Percentiles rank a stretch among this genome's conserved stretches.
Evolutionary conservation across 2,113 vertebrate genomes (phyloP).

Genomic region (Xiphophorus maculatus): DNA sequence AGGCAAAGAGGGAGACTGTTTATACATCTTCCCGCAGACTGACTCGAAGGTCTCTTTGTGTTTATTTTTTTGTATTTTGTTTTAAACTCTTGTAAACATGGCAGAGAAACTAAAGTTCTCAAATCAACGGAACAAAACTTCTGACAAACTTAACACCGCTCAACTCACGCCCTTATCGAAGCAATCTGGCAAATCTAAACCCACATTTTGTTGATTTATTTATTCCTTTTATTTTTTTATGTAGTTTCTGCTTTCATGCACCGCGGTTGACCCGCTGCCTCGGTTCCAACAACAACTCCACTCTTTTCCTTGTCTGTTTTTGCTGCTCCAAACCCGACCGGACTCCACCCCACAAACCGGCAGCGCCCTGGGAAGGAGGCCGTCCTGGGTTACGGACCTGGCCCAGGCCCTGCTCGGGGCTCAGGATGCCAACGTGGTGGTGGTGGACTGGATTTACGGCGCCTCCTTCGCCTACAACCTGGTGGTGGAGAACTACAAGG

Average conservation of each 20-base stretch:
- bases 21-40: background rate
- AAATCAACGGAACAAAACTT: background rate
- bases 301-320: background rate
- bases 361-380: constrained; percentile 88
- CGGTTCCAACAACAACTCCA: background rate
- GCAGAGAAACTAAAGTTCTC: background rate
- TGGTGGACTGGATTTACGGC: constrained; percentile 90
- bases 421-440: constrained; percentile 84
- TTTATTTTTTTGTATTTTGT: background rate
- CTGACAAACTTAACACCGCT: background rate
- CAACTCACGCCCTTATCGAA: background rate
- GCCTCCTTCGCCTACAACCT: constrained; percentile 87
- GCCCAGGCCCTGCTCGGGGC: constrained; percentile 77
- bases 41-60: background rate
- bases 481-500: constrained; percentile 88
- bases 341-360: background rate
- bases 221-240: background rate
- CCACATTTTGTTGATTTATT: too few relatives aligned
- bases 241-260: too few relatives aligned
- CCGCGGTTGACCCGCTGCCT: background rate
- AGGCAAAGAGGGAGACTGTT: background rate
- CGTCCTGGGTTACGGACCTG: constrained; percentile 87
- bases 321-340: background rate
- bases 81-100: too few relatives aligned
- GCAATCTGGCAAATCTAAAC: background rate